Evolutionary conservation across 2,888 invertebrate species (phyloP), one percentile per base, ranked within the genome.

Genomic region (Nectonema munidae): DNA sequence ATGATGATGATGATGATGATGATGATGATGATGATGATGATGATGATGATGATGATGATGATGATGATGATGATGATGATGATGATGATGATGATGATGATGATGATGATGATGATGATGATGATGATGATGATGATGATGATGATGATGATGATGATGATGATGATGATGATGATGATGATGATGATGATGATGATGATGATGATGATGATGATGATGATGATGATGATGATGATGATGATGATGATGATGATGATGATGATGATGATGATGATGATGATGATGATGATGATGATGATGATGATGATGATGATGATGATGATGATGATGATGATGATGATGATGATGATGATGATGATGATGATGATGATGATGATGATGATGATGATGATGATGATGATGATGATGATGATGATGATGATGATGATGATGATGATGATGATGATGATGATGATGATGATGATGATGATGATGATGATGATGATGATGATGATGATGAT

Each of bases 51-150:
- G 40, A 40, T 40, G 40, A 40, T 40, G 40, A 40, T 40, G 40
- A 40, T 40, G 40, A 40, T 40, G 41, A 40, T 41, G 40, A 41
- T 40, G 40, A 40, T 40, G 39, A 40, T 39, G 40, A 32, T 2
- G 40, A 32, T 32, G 32, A 32, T 39, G 5, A 39, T 39, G 5
- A 35, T 39, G 39, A 20, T 40, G 39, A 39, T 39, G 39, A 5
- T 39, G 39, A 2, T 41, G 40, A 41, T 41, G 40, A 41, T 40
- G 40, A 41, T 40, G 40, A 41, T 40, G 40, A 41, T 41, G 40
- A 41, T 40, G 40, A 41, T 40, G 40, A 41, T 40, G 40, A 41
- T 41, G 40, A 41, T 41, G 40, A 41, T 41, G 40, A 40, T 40
- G 40, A 40, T 40, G 40, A 40, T 40, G 40, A 40, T 40, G 40